Evolutionary conservation across 2,888 invertebrate genomes (phyloP), one percentile per base, ranked within the genome.

Genomic region (Melanotus villosus): DNA sequence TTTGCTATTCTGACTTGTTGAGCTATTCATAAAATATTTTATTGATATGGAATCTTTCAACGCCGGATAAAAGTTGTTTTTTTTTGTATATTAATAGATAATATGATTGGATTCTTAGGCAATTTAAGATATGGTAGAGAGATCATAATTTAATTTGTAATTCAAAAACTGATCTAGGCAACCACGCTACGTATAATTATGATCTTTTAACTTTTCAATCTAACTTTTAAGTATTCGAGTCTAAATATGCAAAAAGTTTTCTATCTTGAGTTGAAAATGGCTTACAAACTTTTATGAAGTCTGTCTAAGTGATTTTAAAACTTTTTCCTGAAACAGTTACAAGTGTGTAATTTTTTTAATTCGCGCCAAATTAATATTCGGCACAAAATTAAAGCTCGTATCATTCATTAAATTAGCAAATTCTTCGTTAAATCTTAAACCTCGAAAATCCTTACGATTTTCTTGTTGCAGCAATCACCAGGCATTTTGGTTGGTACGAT

Each of bases 401-500:
- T 59, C 45, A 10, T 54, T 47, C 41, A 21, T 60, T n/a, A 45
- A 6, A 3, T n/a, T 34, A 5, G 34, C n/a, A 4, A 4, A 2
- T 1, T 9, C 3, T 34, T 59, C 12, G 10, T 21, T 2, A 57
- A 38, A 21, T 14, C 12, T 68, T 65, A 68, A 54, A 68, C 68
- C 26, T 65, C 56, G 32, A 70, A 57, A 47, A 65, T 70, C 19
- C 60, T 41, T 34, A 65, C 70, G 21, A 70, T 30, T 59, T 68
- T 59, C 19, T 52, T 47, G 26, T 43, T 57, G 36, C 32, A 43
- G 38, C 57, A 47, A 23, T 26, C 52, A 30, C 65, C 68, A 68
- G 68, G 68, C 68, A 68, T 59, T 54, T 34, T 54, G 68, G 64
- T 68, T 59, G 68, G 64, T 68, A 68, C 68, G 23, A 56, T 62